Conservation (phyloP, 2,797 vertebrate genomes). For the Cichlasoma orientale region DNA sequence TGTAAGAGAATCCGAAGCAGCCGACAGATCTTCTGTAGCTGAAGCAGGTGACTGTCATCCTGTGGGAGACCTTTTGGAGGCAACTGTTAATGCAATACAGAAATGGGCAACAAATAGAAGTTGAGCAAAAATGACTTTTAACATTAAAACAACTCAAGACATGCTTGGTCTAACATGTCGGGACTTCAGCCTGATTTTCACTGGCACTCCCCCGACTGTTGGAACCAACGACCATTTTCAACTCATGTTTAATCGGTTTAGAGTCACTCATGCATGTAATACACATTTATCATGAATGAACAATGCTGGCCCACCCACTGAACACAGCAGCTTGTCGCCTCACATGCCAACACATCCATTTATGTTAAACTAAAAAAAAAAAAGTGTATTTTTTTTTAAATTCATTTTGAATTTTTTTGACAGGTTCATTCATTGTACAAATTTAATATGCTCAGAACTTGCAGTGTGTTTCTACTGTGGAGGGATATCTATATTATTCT, state of each 20-base stretch:
- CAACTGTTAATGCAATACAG: constrained; percentile 22
- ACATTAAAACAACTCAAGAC: constrained; percentile 51
- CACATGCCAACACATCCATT: constrained; percentile 59
- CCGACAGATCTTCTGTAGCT: constrained; percentile 29
- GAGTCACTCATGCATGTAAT: constrained; percentile 56
- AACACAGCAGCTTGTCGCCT: constrained; percentile 27
- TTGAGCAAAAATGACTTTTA: constrained; percentile 21
- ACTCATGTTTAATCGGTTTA: constrained; percentile 58
- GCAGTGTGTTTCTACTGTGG: neutral
- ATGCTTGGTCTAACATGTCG: constrained; percentile 44
- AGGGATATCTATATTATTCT: neutral
- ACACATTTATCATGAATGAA: constrained; percentile 72
- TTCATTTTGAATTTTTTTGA: neutral
- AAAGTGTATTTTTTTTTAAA: neutral
- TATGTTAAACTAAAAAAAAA: constrained; percentile 32
- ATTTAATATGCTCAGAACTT: neutral
- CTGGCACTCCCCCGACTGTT: constrained; percentile 35
- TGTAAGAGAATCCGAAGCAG: constrained; percentile 40
- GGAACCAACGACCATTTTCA: constrained; percentile 42
- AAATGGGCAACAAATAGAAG: constrained; percentile 5
- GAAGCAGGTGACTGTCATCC: constrained; percentile 31
- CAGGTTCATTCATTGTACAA: neutral
- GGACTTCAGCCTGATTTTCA: constrained; percentile 35
- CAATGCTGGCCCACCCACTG: constrained; percentile 55
- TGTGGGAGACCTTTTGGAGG: neutral